phyloP scores from a whole-genome alignment of 1,140 invertebrate species.

The Polyergus mexicanus region DNA sequence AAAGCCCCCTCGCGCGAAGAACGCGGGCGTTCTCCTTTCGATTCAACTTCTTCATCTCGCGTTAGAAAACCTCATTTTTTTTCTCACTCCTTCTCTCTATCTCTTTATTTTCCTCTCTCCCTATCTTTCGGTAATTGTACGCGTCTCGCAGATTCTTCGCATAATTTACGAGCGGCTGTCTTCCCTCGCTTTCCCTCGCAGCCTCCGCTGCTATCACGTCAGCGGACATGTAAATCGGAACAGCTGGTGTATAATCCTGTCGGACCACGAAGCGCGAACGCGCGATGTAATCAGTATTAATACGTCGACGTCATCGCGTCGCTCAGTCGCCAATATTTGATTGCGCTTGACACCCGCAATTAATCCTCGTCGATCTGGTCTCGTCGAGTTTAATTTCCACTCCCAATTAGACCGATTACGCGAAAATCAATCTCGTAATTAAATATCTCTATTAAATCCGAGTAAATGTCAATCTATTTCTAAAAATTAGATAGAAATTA shows the following conservation, averaged over 20 bases:
- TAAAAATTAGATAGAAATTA: conserved; percentile 1
- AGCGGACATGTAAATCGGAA: conserved; percentile 38
- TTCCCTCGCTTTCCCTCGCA: not conserved
- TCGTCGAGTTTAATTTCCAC: conserved; percentile 36
- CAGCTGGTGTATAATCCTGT: conserved; percentile 35
- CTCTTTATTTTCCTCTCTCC: conserved; percentile 48
- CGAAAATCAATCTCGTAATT: conserved; percentile 9
- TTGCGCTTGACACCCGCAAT: conserved; percentile 45
- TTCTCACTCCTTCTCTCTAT: conserved; percentile 20
- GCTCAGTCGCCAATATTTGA: conserved; percentile 19
- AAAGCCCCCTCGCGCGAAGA: not conserved
- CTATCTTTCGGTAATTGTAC: conserved; percentile 80
- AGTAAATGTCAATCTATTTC: not conserved
- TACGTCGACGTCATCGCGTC: conserved; percentile 39
- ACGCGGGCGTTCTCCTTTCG: conserved; percentile 14
- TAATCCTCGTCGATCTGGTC: conserved; percentile 41
- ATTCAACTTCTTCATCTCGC: conserved; percentile 2
- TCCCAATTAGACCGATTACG: conserved; percentile 37
- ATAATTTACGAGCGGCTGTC: conserved; percentile 76
- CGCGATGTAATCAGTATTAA: conserved; percentile 47
- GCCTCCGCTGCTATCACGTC: not conserved
- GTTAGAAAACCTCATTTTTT: not conserved
- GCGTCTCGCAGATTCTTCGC: conserved; percentile 73
- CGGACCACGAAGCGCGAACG: conserved; percentile 29
- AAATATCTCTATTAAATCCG: not conserved